A percentile compares a stretch with the other conserved stretches of the same genome.
These are phyloP conservation scores for Echinometra lucunter DNA, from an alignment of 53 echinoderm and acorn worm species.

Conservation along the genomic window DNA sequence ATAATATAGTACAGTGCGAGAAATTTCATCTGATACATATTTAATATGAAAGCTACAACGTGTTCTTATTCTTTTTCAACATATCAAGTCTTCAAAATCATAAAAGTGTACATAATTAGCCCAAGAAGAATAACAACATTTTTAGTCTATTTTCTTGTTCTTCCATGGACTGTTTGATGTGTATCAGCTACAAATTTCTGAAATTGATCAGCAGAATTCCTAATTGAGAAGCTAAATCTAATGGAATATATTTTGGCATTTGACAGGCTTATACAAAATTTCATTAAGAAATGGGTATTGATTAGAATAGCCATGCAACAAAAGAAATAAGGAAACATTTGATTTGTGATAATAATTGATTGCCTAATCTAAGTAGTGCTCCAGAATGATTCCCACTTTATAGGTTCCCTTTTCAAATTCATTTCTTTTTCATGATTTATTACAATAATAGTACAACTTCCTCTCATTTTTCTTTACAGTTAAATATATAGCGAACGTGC, in stretches of 20 bases:
- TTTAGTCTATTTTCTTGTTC: neutral
- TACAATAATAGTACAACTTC: neutral
- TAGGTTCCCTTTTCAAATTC: neutral
- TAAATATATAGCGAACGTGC: neutral
- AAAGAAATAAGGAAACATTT: neutral
- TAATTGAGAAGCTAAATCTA: neutral
- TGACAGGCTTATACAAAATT: neutral
- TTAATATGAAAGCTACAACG: slow-evolving; percentile 57
- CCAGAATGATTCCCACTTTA: neutral
- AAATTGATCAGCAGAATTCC: neutral
- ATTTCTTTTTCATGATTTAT: neutral
- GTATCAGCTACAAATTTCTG: neutral
- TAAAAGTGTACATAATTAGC: neutral
- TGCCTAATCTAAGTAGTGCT: slow-evolving; percentile 34
- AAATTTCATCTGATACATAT: slow-evolving; percentile 56
- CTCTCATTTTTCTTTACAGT: neutral
- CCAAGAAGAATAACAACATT: neutral
- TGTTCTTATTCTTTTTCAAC: neutral
- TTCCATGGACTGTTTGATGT: neutral
- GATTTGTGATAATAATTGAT: neutral
- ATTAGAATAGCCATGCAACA: neutral
- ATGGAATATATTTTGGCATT: slow-evolving; percentile 1
- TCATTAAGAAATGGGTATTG: neutral
- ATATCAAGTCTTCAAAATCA: neutral
- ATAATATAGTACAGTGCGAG: neutral